A percentile compares a stretch with the other conserved stretches of the same genome.
These are phyloP conservation scores for Mustela lutreola DNA, from an alignment of 2,113 vertebrate genomes.

Conservation along the genomic window DNA sequence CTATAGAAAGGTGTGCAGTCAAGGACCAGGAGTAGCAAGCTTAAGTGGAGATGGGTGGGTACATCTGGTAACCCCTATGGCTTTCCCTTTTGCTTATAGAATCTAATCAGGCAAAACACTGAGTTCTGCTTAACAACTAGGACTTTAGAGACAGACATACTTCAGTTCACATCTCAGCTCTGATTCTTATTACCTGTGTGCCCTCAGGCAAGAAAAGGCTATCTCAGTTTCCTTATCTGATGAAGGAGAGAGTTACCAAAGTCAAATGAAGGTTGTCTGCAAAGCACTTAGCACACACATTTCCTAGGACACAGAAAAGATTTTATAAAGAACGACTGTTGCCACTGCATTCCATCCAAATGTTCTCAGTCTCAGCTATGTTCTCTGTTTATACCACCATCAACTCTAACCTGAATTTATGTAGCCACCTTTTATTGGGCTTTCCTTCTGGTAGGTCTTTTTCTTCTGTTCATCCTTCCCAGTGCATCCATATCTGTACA, in stretches of 20 bases:
- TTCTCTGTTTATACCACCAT: not conserved
- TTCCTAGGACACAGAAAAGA: not conserved
- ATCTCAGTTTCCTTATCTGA: not conserved
- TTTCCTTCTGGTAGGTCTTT: not conserved
- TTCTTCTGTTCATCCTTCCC: not conserved
- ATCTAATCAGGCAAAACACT: not conserved
- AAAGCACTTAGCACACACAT: not conserved
- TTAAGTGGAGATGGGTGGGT: no score
- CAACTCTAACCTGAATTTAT: not conserved
- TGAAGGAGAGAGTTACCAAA: not conserved
- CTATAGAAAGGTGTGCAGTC: not conserved
- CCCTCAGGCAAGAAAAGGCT: not conserved
- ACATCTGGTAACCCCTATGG: no score
- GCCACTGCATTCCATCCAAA: not conserved
- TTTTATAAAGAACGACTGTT: not conserved
- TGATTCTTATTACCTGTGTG: no score
- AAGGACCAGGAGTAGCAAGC: not conserved
- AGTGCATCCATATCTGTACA: not conserved
- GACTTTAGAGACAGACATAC: no score
- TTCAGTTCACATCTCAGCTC: not conserved
- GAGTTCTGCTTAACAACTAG: not conserved
- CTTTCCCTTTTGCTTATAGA: not conserved
- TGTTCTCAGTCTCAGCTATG: not conserved
- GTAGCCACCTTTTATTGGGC: not conserved
- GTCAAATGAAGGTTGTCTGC: not conserved